A percentile compares a stretch with the other conserved stretches of the same genome.
phyloP scores from a whole-genome alignment of 2,113 vertebrate species.

The Neodon shergylaensis region DNA sequence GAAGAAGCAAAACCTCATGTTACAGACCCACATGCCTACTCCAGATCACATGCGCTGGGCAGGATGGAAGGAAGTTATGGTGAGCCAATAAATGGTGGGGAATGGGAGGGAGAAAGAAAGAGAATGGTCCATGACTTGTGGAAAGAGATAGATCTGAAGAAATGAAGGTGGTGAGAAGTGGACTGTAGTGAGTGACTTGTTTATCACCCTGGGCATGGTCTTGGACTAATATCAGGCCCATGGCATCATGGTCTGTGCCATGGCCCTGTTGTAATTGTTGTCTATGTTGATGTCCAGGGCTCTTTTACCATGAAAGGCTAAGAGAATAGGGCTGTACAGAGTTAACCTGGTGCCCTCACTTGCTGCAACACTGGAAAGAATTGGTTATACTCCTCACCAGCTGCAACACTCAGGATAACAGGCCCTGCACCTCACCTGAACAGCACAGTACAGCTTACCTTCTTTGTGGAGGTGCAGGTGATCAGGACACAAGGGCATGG shows the following conservation, averaged over 20 bases:
- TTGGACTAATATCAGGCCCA: neutral
- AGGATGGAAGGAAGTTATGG: too few species aligned
- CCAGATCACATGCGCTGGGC: too few species aligned
- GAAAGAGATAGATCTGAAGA: neutral
- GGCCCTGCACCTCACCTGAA: too few species aligned
- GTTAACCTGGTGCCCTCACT: neutral
- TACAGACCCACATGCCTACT: too few species aligned
- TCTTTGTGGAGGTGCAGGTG: too few species aligned
- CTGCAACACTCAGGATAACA: too few species aligned
- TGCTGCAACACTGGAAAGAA: neutral
- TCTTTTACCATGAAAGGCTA: neutral
- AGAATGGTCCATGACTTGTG: neutral
- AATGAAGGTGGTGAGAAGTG: neutral
- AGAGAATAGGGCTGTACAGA: neutral
- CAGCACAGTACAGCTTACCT: too few species aligned
- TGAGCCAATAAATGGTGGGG: neutral
- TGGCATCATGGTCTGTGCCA: neutral
- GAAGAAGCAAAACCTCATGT: too few species aligned
- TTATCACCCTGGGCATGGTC: neutral
- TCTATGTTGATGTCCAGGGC: neutral
- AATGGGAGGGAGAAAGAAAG: neutral
- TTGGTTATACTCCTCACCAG: neutral
- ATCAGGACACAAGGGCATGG: too few species aligned
- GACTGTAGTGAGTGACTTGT: neutral
- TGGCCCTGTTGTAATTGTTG: neutral